Percentiles rank a stretch among this genome's conserved stretches.
phyloP scores from a whole-genome alignment of 2,888 invertebrate species.

The Drosophila multiciliata region DNA sequence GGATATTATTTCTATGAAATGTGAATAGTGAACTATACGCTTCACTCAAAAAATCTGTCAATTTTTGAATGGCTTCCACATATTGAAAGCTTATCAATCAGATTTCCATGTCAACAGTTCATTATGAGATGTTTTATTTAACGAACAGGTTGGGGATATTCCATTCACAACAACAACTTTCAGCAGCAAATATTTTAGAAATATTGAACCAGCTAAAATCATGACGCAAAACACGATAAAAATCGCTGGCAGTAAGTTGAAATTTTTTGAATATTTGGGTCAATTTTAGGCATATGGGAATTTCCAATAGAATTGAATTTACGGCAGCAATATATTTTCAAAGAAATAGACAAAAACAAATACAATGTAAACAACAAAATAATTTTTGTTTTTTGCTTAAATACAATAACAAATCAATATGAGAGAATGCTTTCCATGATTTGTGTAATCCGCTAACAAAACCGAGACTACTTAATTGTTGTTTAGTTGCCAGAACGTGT shows the following conservation, averaged over 20 bases:
- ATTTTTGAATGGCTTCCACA: conserved; percentile 10
- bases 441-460: conserved; percentile 50
- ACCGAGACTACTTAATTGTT: conserved; percentile 53
- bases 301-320: conserved; percentile 31
- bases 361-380: conserved; percentile 47
- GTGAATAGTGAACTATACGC: conserved; percentile 36
- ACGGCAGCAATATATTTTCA: conserved; percentile 30
- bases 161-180: background rate
- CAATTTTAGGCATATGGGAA: background rate
- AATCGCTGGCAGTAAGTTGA: conserved; percentile 4
- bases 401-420: conserved; percentile 11
- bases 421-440: conserved; percentile 17
- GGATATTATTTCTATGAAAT: conserved; percentile 29
- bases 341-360: conserved; percentile 17
- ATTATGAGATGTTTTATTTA: conserved; percentile 10
- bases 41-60: conserved; percentile 40
- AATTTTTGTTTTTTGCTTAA: conserved; percentile 8
- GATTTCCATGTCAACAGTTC: conserved; percentile 26
- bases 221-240: conserved; percentile 8
- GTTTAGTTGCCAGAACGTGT: conserved; percentile 53
- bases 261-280: conserved; percentile 1
- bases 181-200: background rate
- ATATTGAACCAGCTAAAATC: conserved; percentile 11
- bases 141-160: background rate
- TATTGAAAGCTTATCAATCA: conserved; percentile 18